These are phyloP conservation scores for Neolamprologus sp. DNA, from an alignment of 2,113 vertebrate species.

Conservation along the genomic window DNA sequence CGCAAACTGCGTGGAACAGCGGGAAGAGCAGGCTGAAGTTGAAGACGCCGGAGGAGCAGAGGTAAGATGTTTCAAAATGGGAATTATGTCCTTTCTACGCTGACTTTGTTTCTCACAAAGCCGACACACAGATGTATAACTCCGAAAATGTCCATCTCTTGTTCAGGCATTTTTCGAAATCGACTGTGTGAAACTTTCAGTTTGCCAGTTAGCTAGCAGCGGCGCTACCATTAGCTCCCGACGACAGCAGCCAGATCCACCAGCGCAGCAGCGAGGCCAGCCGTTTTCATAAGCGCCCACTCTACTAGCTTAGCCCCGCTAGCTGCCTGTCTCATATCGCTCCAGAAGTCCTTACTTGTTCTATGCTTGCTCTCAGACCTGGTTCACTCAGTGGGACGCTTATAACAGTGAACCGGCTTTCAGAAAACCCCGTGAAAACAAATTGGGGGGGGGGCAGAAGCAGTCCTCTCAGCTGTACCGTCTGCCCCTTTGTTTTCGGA, in stretches of 20 bases:
- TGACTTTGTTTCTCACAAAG: neutral
- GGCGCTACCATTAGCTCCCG: conserved; percentile 8
- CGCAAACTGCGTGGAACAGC: conserved; percentile 60
- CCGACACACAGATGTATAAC: fast-evolving
- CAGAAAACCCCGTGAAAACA: neutral
- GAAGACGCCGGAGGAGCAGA: conserved; percentile 66
- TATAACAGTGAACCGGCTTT: neutral
- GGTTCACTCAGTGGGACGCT: neutral
- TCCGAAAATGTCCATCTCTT: neutral
- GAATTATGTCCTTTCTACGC: neutral
- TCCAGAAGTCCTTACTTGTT: neutral
- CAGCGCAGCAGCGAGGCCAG: conserved; percentile 7
- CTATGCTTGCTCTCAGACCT: neutral
- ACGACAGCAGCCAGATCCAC: neutral
- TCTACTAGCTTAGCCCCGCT: neutral
- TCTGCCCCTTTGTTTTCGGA: conserved; percentile 47
- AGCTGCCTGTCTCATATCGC: neutral
- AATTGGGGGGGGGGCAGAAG: neutral
- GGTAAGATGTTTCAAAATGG: conserved; percentile 45
- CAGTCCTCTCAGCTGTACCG: neutral
- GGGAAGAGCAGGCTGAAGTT: conserved; percentile 63
- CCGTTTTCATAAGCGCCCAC: neutral
- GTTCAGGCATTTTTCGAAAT: fast-evolving
- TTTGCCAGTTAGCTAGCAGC: neutral
- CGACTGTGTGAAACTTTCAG: neutral